Evolutionary conservation across 2,113 vertebrate genomes (phyloP).

Genomic region (Oxygymnocypris stewartii): DNA sequence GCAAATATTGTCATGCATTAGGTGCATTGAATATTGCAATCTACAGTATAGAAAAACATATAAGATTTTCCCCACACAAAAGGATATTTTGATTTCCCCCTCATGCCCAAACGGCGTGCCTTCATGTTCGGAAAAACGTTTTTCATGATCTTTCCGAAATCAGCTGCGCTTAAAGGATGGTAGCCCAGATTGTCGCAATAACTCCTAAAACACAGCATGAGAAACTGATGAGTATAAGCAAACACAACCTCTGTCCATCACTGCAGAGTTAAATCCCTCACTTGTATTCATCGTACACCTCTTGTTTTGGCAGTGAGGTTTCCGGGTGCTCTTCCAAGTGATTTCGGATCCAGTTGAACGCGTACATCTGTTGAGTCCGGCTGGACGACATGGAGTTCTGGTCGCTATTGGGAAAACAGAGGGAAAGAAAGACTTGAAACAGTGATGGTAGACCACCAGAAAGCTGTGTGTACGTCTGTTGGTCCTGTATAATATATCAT

Average conservation of each 20-base stretch:
- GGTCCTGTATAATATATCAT: conserved; percentile 30
- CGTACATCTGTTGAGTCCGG: conserved; percentile 97
- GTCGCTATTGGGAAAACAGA: conserved; percentile 76
- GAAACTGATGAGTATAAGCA: neutral
- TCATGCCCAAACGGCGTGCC: conserved; percentile 96
- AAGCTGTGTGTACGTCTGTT: conserved; percentile 16
- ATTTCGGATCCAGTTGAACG: conserved; percentile 98
- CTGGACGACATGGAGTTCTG: conserved; percentile 97
- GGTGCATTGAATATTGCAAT: neutral
- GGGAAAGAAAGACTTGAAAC: neutral
- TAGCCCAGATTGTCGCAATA: conserved; percentile 99
- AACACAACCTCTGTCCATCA: neutral
- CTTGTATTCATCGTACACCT: conserved; percentile 99
- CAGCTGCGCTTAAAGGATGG: conserved; percentile 97
- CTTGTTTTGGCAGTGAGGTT: conserved; percentile 98
- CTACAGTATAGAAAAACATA: neutral
- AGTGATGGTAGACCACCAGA: neutral
- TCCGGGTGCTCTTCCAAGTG: conserved; percentile 97
- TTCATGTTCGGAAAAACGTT: conserved; percentile 99
- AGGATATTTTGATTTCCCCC: conserved; percentile 99
- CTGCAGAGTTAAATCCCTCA: conserved; percentile 71
- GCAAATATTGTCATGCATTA: neutral
- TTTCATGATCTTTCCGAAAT: conserved; percentile 99
- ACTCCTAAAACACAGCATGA: conserved; percentile 80
- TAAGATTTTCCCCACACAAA: conserved; percentile 59